Percentiles rank a stretch among this genome's conserved stretches.
These are phyloP conservation scores for Cosmorhoe ocellata DNA, from an alignment of 2,888 invertebrate genomes.

Conservation along the genomic window DNA sequence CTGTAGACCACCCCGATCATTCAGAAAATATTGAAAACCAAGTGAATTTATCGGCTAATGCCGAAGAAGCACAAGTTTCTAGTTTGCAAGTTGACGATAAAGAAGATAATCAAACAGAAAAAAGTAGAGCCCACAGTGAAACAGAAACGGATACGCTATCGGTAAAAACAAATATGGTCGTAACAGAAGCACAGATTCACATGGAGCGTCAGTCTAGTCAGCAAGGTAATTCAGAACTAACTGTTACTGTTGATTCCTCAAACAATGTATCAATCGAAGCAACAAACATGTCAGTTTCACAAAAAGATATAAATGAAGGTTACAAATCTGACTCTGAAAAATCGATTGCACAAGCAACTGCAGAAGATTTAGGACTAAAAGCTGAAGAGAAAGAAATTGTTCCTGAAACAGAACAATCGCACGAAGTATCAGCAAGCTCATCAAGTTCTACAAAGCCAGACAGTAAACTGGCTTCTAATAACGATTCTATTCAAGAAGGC, in stretches of 20 bases:
- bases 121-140: conserved; percentile 66
- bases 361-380: conserved; percentile 20
- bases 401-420: conserved; percentile 26
- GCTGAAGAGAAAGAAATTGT: conserved; percentile 16
- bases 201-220: conserved; percentile 72
- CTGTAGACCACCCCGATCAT: conserved; percentile 45
- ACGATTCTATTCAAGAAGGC: conserved; percentile 21
- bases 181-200: conserved; percentile 79
- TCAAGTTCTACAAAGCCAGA: conserved; percentile 11
- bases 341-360: conserved; percentile 25
- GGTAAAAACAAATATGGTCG: conserved; percentile 75
- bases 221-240: conserved; percentile 71
- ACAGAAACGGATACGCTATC: conserved; percentile 76
- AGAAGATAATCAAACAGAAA: conserved; percentile 48
- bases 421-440: conserved; percentile 7
- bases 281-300: conserved; percentile 63
- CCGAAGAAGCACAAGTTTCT: conserved; percentile 27
- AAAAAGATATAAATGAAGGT: conserved; percentile 57
- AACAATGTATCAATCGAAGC: conserved; percentile 75
- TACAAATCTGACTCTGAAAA: conserved; percentile 40
- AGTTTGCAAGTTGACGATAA: conserved; percentile 54
- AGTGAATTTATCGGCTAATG: conserved; percentile 39
- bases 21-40: conserved; percentile 43
- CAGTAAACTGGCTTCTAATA: conserved; percentile 5
- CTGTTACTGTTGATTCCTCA: conserved; percentile 68